Base-by-base conservation (phyloP, 2,113 vertebrate genomes). In the Salvelinus namaycush region DNA sequence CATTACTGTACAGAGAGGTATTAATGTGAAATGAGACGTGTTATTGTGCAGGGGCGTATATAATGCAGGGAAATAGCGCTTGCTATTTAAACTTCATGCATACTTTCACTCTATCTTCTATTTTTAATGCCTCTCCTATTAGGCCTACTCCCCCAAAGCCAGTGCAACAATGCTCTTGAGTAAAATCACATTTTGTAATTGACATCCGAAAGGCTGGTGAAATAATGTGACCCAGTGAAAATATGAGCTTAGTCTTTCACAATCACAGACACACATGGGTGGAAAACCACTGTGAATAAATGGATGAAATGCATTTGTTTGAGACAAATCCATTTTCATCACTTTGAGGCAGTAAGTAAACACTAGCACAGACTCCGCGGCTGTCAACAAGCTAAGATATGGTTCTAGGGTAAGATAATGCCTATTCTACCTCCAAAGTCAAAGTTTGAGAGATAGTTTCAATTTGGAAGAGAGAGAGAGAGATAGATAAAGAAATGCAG, bases 21-120 rank as follows among this genome's bases (percentile, higher is more conserved):
- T 62, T 54, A 54, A 1, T 54, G 51, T 54, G 59, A n/a, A n/a
- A 62, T 62, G 59, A 62, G 7, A 62, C n/a, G 0, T 62, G 59
- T 76, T 70, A 69, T 75, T 77, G 67, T 74, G 66, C 31, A 29
- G 34, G 29, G 8, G 27, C 20, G 16, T 76, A 66, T 39, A 82
- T 77, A 84, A 77, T 84, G 60, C 76, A 82, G 76, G 83, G 79
- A 84, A 79, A 64, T 65, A 49, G 67, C 20, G 48, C 68, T 68
- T 76, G 76, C n/a, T 62, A 62, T 62, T 22, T 62, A 22, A 8
- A 62, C n/a, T 1, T 62, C 59, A 62, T 62, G n/a, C n/a, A 62
- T 81, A 74, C 60, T 76, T 74, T 76, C 73, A 78, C 18, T 14
- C 51, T 7, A 18, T 54, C 16, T 54, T 54, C 16, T 44, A 44